A percentile compares a stretch with the other conserved stretches of the same genome.
phyloP scores from a whole-genome alignment of 2,113 vertebrate genomes.

The Callopanchax toddi region DNA sequence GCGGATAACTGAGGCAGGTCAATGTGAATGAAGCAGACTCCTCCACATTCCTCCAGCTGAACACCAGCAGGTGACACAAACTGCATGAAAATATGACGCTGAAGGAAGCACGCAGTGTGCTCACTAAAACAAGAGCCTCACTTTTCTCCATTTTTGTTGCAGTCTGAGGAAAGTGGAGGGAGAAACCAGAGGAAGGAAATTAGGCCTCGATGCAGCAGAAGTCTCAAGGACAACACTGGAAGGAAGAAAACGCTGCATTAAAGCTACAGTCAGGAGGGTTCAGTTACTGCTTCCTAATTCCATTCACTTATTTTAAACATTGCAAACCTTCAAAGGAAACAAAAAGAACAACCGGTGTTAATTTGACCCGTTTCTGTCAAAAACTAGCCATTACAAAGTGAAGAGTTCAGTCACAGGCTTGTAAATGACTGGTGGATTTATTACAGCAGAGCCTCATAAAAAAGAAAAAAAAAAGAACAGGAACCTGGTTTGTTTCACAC shows the following conservation, averaged over 20 bases:
- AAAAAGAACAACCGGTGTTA: neutral
- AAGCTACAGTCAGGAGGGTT: neutral
- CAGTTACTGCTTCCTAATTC: neutral
- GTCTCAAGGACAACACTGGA: conserved; percentile 54
- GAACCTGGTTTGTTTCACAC: neutral
- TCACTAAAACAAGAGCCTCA: conserved; percentile 42
- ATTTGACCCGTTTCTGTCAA: conserved; percentile 9
- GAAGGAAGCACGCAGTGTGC: conserved; percentile 8
- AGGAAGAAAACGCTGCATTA: conserved; percentile 1
- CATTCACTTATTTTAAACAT: neutral
- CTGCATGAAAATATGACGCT: conserved; percentile 33
- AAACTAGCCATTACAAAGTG: conserved; percentile 19
- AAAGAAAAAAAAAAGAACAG: conserved; percentile 25
- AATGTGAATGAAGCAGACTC: conserved; percentile 38
- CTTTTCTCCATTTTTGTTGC: conserved; percentile 43
- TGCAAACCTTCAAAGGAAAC: neutral
- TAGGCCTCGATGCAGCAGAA: conserved; percentile 29
- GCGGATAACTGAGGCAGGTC: conserved; percentile 35
- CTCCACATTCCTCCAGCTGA: conserved; percentile 52
- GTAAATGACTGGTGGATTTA: conserved; percentile 30
- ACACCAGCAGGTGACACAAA: conserved; percentile 62
- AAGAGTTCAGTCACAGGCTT: conserved; percentile 26
- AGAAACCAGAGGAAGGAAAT: conserved; percentile 54
- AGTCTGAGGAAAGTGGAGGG: conserved; percentile 35
- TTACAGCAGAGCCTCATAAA: conserved; percentile 23